phyloP scores from a whole-genome alignment of 1,140 invertebrate genomes.

The Ostrea denselamellosa region DNA sequence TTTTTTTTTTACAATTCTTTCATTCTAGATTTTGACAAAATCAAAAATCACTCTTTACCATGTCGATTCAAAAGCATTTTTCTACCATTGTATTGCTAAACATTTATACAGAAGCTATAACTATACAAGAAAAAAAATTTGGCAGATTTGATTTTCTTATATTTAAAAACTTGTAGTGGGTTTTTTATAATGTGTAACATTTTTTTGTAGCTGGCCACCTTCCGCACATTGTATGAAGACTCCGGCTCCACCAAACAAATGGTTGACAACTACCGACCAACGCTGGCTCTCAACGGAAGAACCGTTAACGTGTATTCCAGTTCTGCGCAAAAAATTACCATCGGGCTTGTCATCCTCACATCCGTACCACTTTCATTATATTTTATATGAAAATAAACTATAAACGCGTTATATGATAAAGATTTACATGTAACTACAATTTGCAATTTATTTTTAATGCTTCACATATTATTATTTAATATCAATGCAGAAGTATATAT shows the following conservation, averaged over 20 bases:
- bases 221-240: conserved; percentile 49
- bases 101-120: too few relatives aligned
- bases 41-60: too few relatives aligned
- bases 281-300: conserved; percentile 39
- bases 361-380: background rate
- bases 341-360: background rate
- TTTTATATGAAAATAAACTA: background rate
- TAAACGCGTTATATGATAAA: background rate
- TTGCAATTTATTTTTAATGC: too few relatives aligned
- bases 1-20: too few relatives aligned
- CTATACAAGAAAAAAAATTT: too few relatives aligned
- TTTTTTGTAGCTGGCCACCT: conserved; percentile 53
- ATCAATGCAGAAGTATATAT: too few relatives aligned
- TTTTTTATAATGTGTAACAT: background rate
- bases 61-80: too few relatives aligned
- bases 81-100: too few relatives aligned
- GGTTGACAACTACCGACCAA: conserved; percentile 53
- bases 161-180: background rate
- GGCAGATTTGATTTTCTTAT: too few relatives aligned
- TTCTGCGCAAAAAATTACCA: background rate
- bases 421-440: too few relatives aligned
- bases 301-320: conserved; percentile 33
- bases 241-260: conserved; percentile 15
- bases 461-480: too few relatives aligned
- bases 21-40: too few relatives aligned